Evolutionary conservation across 2,888 invertebrate genomes (phyloP), one percentile per base, ranked within the genome.

Genomic region (Taenaris catops): DNA sequence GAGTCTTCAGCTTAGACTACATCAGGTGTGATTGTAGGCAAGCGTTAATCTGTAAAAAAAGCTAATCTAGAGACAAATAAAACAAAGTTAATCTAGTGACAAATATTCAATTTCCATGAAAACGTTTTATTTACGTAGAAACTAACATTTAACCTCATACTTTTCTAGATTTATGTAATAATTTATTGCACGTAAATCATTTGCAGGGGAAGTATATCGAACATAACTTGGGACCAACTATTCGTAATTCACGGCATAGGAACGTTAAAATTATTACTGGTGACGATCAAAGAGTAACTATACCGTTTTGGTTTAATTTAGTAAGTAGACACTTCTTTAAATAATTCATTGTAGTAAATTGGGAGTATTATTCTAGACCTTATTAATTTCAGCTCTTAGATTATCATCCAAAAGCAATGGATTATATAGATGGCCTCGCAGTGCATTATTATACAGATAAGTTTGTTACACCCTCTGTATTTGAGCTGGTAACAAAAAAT

Each of bases 371-470:
- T 14, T 14, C 19, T 7, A 19, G 7, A 19, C 5, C 19, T 7
- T 19, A 2, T 7, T 7, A 1, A 7, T 34, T 19, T 26, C 14
- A 32, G 19, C 1, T 36, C 9, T 4, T 25, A n/a, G 12, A 7
- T n/a, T 14, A 18, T 23, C 7, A 7, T 14, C 70, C 75, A 0
- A 63, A 74, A 10, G 87, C 88, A 0, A 48, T 87, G 2, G 49
- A 89, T 0, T 93, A 90, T 55, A 70, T 95, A 0, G 90, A 92
- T 48, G 96, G 96, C 0, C 81, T 94, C 6, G 94, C 89, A 0
- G 84, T 95, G 0, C 97, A 97, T 63, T 96, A 92, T 92, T 97
- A 97, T 65, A 73, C 79, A 38, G 93, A 96, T 66, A 59, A 66
- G 8, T 38, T 90, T 1, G 61, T 89, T 1, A 86, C 92, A 0